Evolutionary conservation across 2,888 invertebrate genomes (phyloP).

Genomic region (Orthonychiurus folsomi): DNA sequence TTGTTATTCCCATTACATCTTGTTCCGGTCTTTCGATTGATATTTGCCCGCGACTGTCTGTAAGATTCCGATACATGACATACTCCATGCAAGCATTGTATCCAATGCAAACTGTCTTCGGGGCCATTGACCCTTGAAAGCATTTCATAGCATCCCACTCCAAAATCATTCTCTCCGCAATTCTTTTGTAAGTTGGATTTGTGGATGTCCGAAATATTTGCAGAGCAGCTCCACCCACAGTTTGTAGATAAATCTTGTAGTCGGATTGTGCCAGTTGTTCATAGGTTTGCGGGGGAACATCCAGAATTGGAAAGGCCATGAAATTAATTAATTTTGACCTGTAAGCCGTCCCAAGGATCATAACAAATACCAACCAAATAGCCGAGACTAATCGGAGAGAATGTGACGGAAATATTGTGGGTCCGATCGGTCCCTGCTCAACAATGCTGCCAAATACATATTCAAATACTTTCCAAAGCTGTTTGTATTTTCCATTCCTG

Average conservation of each 20-base stretch:
- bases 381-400: not conserved
- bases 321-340: constrained; percentile 15
- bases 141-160: not conserved
- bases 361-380: constrained; percentile 14
- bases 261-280: constrained; percentile 23
- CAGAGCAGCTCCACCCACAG: constrained; percentile 21
- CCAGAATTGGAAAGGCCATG: constrained; percentile 18
- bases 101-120: not conserved
- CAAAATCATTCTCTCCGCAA: not conserved
- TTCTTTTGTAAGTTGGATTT: not conserved
- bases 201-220: not conserved
- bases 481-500: not conserved
- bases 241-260: constrained; percentile 24
- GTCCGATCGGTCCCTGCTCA: not conserved
- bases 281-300: constrained; percentile 25
- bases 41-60: not conserved
- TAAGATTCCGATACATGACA: not conserved
- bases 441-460: not conserved
- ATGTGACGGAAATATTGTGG: not conserved
- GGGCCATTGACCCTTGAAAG: not conserved
- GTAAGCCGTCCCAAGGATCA: constrained; percentile 15
- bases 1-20: not conserved
- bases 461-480: not conserved
- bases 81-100: not conserved
- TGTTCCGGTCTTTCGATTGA: not conserved